These are phyloP conservation scores for Amphimallon solstitiale DNA, from an alignment of 2,888 invertebrate species.

Conservation along the genomic window DNA sequence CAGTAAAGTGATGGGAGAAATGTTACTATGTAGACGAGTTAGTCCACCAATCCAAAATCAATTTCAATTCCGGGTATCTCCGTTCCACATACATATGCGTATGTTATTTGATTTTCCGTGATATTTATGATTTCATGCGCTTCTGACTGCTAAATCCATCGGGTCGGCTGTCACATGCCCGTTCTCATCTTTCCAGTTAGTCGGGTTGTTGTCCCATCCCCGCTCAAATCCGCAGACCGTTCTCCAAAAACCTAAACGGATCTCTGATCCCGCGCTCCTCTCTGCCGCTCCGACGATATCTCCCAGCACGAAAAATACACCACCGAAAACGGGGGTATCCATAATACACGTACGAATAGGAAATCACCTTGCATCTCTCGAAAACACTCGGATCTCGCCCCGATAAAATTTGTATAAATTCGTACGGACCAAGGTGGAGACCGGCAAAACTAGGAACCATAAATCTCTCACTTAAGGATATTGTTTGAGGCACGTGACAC, in stretches of 20 bases:
- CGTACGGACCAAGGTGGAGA: not conserved
- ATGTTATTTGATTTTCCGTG: constrained; percentile 60
- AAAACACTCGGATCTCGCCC: constrained; percentile 53
- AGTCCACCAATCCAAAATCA: constrained; percentile 38
- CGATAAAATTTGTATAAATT: constrained; percentile 60
- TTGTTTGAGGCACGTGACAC: constrained; percentile 61
- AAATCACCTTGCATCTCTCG: constrained; percentile 45
- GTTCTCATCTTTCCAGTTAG: constrained; percentile 45
- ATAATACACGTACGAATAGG: constrained; percentile 54
- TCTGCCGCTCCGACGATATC: not conserved
- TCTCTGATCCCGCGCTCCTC: not conserved
- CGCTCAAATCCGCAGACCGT: not conserved
- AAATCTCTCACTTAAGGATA: constrained; percentile 56
- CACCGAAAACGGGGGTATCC: constrained; percentile 41
- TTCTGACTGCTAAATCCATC: constrained; percentile 55
- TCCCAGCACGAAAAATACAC: constrained; percentile 3
- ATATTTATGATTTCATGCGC: constrained; percentile 60
- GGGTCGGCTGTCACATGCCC: constrained; percentile 52
- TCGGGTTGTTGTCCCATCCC: not conserved
- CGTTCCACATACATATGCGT: constrained; percentile 42
- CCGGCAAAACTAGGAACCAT: constrained; percentile 19
- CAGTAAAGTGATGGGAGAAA: too few relatives aligned
- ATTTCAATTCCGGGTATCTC: constrained; percentile 39
- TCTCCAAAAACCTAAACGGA: not conserved
- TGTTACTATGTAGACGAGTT: not conserved